Evolutionary conservation across 2,797 vertebrate species (phyloP).

Genomic region (Myripristis jacobus): DNA sequence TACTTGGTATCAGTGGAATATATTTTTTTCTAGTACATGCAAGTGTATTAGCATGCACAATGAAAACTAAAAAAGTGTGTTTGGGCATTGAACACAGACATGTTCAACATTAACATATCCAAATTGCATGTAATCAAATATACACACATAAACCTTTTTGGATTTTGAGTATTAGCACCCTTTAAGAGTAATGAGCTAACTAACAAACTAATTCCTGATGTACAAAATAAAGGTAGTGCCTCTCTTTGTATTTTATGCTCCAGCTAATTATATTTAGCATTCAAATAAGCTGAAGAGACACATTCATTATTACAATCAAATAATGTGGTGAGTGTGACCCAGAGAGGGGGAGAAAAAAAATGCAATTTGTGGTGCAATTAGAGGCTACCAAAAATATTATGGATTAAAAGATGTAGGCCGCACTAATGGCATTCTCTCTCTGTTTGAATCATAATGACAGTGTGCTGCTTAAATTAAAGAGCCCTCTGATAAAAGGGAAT

Average conservation of each 20-base stretch:
- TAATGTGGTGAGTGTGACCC: conserved; percentile 13
- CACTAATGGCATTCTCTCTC: conserved; percentile 53
- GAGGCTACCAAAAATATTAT: conserved; percentile 53
- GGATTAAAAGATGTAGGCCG: conserved; percentile 52
- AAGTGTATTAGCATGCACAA: neutral
- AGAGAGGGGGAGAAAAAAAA: conserved; percentile 26
- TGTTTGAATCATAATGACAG: conserved; percentile 70
- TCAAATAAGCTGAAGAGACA: conserved; percentile 21
- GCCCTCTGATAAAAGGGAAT: conserved; percentile 66
- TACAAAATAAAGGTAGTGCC: neutral
- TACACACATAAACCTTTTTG: neutral
- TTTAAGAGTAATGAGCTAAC: neutral
- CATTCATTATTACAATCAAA: conserved; percentile 42
- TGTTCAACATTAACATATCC: neutral
- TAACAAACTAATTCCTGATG: neutral
- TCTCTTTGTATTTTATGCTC: conserved; percentile 4
- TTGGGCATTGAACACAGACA: neutral
- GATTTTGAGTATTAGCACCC: neutral
- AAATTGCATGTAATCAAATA: neutral
- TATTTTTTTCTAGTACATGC: no score
- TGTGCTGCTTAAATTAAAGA: conserved; percentile 67
- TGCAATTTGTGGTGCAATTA: conserved; percentile 60
- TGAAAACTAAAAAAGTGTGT: no score
- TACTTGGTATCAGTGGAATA: no score
- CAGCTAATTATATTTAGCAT: conserved; percentile 23